Evolutionary conservation across 2,888 invertebrate genomes (phyloP).

Genomic region (Alentia gelatinosa): DNA sequence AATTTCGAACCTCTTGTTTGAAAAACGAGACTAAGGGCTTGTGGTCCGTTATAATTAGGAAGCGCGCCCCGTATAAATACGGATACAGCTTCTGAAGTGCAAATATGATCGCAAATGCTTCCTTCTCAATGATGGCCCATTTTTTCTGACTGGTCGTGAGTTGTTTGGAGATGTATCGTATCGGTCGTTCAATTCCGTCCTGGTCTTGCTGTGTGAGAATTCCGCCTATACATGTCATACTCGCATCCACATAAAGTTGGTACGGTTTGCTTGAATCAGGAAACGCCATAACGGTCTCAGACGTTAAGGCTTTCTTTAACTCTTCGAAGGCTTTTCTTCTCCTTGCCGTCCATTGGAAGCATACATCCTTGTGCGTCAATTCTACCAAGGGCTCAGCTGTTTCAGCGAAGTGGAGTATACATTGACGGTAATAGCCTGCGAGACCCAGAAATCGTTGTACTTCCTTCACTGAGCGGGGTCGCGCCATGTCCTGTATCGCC

Average conservation of each 20-base stretch:
- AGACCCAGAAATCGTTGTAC: background rate
- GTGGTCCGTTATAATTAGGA: background rate
- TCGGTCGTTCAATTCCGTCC: background rate
- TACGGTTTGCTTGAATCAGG: background rate
- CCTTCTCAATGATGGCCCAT: background rate
- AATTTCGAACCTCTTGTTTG: background rate
- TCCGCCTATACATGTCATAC: background rate
- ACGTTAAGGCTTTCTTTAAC: background rate
- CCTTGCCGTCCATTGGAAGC: background rate
- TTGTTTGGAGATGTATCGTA: background rate
- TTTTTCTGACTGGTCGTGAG: background rate
- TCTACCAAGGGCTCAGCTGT: background rate
- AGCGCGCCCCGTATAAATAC: background rate
- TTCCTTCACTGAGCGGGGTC: background rate
- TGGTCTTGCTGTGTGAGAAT: background rate
- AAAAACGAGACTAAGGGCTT: background rate
- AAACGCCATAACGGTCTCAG: background rate
- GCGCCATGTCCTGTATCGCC: background rate
- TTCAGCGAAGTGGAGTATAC: background rate
- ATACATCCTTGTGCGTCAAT: background rate
- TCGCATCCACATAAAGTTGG: background rate
- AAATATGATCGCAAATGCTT: background rate
- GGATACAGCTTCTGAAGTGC: too few species aligned
- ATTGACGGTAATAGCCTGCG: background rate
- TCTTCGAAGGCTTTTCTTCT: background rate